Base-by-base conservation (phyloP, 2,797 vertebrate species). In the Danionella dracula region DNA sequence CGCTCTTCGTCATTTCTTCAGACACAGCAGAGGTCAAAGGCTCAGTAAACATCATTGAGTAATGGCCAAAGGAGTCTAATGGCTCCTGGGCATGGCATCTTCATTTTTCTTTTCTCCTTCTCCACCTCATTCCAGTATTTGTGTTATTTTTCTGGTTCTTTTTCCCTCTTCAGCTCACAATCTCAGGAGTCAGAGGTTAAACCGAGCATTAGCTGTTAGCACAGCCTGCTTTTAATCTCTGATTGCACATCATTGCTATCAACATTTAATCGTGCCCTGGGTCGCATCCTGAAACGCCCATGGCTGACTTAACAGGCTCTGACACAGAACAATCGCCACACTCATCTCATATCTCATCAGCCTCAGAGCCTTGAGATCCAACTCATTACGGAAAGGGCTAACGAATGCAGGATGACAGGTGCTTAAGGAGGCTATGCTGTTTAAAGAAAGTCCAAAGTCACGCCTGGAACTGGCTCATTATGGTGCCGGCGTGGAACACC, bases 311-410 rank as follows among this genome's bases (percentile, higher is more conserved):
- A 80, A 82, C 55, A 13, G 2, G 58, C 68, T 73, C 62, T 73
- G 82, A 83, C 72, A 75, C 44, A 49, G 10, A 73, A 74, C 55
- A 54, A 70, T 70, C 77, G 71, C 69, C 74, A 62, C 70, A 7
- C 62, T 83, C 80, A 76, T 76, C 77, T 76, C 40, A 48, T 34
- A 81, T 84, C 78, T 84, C 48, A 78, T 84, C 78, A 79, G 35
- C 67, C 42, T 54, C 57, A 9, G 45, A 34, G 67, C 72, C 62
- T 56, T 56, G 44, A 62, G 63, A 66, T 40, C 49, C 51, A 8
- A 27, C 40, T 64, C 62, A 74, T 74, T 74, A 74, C 58, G 53
- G 21, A 71, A 40, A 23, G 68, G 51, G 29, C 57, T 67, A 74
- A 71, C 45, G 58, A 57, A 74, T 63, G 58, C 53, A 20, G 53